Conservation (phyloP, 1,140 invertebrate genomes). For the Octopus bimaculoides region DNA sequence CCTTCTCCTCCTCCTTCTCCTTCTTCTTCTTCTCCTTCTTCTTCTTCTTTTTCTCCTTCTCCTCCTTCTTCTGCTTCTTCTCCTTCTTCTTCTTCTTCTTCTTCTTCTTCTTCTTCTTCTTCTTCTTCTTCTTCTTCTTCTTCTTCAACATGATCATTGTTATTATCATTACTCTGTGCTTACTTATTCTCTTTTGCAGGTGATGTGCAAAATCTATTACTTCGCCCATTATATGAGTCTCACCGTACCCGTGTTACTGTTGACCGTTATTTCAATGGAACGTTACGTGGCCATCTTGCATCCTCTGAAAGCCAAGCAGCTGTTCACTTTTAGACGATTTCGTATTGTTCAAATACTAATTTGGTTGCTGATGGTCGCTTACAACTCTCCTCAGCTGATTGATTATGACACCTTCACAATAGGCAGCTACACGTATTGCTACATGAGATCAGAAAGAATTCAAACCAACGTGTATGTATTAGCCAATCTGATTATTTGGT, state of each 20-base stretch:
- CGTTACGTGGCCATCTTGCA: constrained; percentile 75
- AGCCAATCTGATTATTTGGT: constrained; percentile 60
- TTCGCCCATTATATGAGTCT: constrained; percentile 49
- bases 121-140: too few species aligned
- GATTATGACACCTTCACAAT: constrained; percentile 33
- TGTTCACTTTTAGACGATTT: constrained; percentile 33
- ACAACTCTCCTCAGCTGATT: constrained; percentile 40
- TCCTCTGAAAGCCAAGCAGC: constrained; percentile 62
- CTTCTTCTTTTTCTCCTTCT: too few species aligned
- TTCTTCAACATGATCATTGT: too few species aligned
- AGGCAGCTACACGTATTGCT: constrained; percentile 20
- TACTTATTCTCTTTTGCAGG: constrained; percentile 38
- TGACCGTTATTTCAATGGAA: constrained; percentile 68
- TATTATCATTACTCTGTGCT: constrained; percentile 6
- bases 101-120: too few species aligned
- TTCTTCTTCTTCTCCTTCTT: too few species aligned
- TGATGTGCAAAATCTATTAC: constrained; percentile 53
- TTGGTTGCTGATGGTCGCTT: constrained; percentile 38
- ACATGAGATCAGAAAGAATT: constrained; percentile 18
- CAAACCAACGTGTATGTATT: constrained; percentile 20
- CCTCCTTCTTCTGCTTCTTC: too few species aligned
- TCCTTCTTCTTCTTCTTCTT: too few species aligned
- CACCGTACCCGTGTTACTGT: constrained; percentile 46
- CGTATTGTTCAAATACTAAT: constrained; percentile 24
- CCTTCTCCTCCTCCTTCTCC: too few species aligned